Conservation (phyloP, 1,140 invertebrate species). For the Pteromalus puparum region DNA sequence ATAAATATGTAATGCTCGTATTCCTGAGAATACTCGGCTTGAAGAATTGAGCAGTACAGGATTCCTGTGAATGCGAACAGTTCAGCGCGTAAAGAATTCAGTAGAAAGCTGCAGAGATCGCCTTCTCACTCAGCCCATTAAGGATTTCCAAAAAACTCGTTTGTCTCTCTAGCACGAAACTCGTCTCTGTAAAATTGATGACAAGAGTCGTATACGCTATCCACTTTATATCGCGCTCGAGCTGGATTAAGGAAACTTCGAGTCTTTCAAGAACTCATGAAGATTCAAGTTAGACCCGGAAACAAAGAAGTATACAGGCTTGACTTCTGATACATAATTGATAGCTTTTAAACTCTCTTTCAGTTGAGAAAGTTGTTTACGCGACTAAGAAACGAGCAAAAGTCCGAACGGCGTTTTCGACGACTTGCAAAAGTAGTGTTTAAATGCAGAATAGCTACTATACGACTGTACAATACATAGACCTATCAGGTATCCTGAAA, state of each 20-base stretch:
- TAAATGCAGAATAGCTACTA: too few relatives aligned
- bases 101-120: neutral
- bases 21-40: neutral
- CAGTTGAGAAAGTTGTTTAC: neutral
- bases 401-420: too few relatives aligned
- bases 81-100: neutral
- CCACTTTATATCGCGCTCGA: neutral
- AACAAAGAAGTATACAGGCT: neutral
- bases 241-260: neutral
- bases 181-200: conserved; percentile 19
- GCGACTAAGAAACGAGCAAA: too few relatives aligned
- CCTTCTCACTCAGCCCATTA: neutral
- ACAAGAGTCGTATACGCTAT: neutral
- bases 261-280: neutral
- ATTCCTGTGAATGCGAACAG: neutral
- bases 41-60: neutral
- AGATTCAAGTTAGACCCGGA: neutral
- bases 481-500: neutral
- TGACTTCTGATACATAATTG: conserved; percentile 16
- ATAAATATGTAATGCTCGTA: neutral
- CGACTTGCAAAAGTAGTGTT: too few relatives aligned
- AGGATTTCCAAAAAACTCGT: conserved; percentile 6
- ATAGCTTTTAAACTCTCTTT: conserved; percentile 9
- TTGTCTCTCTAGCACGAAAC: neutral
- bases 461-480: too few relatives aligned